Conservation (phyloP, 2,888 invertebrate genomes). For the Chymomyza amoena region DNA sequence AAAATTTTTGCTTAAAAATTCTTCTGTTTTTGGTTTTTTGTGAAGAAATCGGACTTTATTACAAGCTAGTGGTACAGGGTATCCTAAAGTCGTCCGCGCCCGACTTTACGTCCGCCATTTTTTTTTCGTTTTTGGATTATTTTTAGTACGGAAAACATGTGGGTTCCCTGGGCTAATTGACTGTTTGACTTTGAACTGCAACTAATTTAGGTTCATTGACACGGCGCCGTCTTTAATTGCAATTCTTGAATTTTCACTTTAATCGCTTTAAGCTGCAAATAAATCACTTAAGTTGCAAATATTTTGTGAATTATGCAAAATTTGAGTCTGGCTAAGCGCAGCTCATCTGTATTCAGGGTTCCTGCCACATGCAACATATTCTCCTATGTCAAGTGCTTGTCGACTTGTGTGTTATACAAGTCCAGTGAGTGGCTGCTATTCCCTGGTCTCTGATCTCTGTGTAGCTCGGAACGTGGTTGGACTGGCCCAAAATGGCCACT, state of each 20-base stretch:
- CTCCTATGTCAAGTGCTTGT: slow-evolving; percentile 59
- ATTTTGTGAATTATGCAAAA: background rate
- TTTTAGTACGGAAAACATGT: slow-evolving; percentile 31
- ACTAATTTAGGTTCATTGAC: background rate
- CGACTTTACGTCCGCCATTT: slow-evolving; percentile 30
- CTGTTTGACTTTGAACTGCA: slow-evolving; percentile 69
- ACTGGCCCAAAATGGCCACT: slow-evolving; percentile 64
- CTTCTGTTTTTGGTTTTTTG: too few species aligned
- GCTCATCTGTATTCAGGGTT: slow-evolving; percentile 68
- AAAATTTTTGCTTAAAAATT: too few species aligned
- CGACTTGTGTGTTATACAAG: slow-evolving; percentile 44
- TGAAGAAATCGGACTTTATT: too few species aligned
- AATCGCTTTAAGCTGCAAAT: slow-evolving; percentile 30
- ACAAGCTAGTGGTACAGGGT: too few species aligned
- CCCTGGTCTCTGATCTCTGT: background rate
- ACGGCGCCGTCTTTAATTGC: slow-evolving; percentile 29
- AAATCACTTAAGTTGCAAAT: slow-evolving; percentile 47
- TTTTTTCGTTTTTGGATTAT: slow-evolving; percentile 24
- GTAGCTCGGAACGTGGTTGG: slow-evolving; percentile 3
- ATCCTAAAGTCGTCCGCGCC: too few species aligned
- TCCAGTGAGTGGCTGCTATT: slow-evolving; percentile 38
- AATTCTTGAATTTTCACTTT: slow-evolving; percentile 32
- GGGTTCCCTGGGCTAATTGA: slow-evolving; percentile 52
- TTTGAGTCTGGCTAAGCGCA: slow-evolving; percentile 6
- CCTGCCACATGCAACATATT: slow-evolving; percentile 21